phyloP scores from a whole-genome alignment of 2,797 vertebrate species.

The Zalophus californianus region DNA sequence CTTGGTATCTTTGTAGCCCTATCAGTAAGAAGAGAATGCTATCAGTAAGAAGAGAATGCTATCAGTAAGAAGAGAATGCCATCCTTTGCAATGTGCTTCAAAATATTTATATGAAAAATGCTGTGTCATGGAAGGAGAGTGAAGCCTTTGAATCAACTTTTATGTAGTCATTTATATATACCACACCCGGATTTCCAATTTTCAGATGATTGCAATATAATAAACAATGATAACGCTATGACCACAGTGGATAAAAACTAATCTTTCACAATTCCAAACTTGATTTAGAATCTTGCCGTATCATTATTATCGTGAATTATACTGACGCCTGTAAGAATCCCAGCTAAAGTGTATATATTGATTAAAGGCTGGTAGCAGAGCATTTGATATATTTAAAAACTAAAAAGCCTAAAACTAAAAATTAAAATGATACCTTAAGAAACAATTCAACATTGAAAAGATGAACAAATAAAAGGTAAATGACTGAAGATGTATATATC shows the following conservation, averaged over 20 bases:
- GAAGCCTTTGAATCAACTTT: background rate
- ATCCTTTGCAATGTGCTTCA: background rate
- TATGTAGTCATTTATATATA: background rate
- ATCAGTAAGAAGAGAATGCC: background rate
- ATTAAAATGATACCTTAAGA: background rate
- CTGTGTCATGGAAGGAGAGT: background rate
- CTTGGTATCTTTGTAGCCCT: background rate
- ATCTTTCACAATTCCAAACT: slow-evolving; percentile 42
- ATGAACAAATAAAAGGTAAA: background rate
- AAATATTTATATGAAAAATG: background rate
- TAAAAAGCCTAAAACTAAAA: slow-evolving; percentile 31
- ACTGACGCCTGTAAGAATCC: background rate
- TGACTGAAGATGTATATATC: background rate
- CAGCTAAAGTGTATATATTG: background rate
- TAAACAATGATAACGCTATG: background rate
- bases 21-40: background rate
- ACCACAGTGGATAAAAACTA: background rate
- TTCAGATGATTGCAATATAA: background rate
- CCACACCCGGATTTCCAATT: background rate
- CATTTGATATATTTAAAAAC: slow-evolving; percentile 9
- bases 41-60: background rate
- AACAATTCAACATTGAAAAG: background rate
- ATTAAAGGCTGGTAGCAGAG: background rate
- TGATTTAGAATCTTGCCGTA: background rate
- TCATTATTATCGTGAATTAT: background rate